These are phyloP conservation scores for Otolemur crassicaudatus DNA, from an alignment of 2,797 vertebrate species.

Conservation along the genomic window DNA sequence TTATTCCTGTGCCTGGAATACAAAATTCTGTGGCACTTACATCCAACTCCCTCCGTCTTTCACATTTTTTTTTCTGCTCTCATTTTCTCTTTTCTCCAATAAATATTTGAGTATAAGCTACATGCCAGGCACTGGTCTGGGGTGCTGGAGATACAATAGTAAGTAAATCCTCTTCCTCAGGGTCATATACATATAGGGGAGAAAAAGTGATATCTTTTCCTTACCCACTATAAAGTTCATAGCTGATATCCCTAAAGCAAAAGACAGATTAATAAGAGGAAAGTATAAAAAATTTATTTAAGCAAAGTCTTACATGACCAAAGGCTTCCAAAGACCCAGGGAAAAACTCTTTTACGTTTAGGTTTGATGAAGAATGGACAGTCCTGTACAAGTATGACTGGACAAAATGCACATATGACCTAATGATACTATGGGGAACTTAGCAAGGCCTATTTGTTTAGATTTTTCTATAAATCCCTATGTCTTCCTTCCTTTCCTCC, in stretches of 20 bases:
- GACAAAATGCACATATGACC: neutral
- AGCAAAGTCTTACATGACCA: neutral
- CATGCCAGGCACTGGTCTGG: neutral
- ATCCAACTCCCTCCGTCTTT: neutral
- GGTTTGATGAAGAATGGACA: neutral
- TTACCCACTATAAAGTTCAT: neutral
- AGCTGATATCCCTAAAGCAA: neutral
- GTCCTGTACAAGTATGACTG: neutral
- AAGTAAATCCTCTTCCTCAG: neutral
- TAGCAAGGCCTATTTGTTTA: neutral
- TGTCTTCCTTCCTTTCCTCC: neutral
- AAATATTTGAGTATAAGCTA: neutral
- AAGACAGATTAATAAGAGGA: neutral
- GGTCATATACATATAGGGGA: neutral
- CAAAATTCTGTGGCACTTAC: neutral
- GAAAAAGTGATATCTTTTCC: neutral
- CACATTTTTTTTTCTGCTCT: neutral
- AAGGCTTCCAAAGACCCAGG: neutral
- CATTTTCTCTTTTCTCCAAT: neutral
- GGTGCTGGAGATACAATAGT: neutral
- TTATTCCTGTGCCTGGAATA: neutral
- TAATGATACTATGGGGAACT: neutral
- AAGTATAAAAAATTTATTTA: neutral
- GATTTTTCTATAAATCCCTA: neutral
- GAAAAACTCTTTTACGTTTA: neutral